Evolutionary conservation across 1,140 invertebrate genomes (phyloP).

Genomic region (Heliothis subflexa): DNA sequence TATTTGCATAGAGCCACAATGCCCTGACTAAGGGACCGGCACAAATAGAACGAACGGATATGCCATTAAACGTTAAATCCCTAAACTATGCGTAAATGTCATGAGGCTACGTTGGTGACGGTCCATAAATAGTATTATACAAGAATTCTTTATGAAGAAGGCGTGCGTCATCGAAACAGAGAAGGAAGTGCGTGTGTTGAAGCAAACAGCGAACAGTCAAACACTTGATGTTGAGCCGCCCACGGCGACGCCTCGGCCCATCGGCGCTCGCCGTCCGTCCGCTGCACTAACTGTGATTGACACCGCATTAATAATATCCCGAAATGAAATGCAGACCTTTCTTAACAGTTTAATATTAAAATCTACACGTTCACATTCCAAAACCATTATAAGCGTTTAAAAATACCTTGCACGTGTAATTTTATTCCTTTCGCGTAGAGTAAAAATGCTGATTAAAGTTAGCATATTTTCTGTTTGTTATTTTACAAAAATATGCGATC

Average conservation of each 20-base stretch:
- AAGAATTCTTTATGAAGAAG: conserved; percentile 57
- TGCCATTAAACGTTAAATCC: conserved; percentile 55
- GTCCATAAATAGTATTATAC: conserved; percentile 78
- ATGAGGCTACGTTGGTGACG: conserved; percentile 43
- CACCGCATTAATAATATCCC: conserved; percentile 53
- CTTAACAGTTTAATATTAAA: background rate
- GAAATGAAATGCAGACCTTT: conserved; percentile 45
- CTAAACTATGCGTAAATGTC: conserved; percentile 52
- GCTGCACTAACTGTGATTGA: conserved; percentile 58
- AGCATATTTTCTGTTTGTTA: too few species aligned
- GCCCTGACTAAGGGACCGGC: conserved; percentile 18
- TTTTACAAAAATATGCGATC: background rate
- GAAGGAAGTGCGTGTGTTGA: conserved; percentile 60
- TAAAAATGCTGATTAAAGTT: too few species aligned
- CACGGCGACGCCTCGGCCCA: conserved; percentile 69
- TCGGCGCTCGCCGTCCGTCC: conserved; percentile 42
- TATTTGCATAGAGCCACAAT: conserved; percentile 28
- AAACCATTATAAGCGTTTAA: too few species aligned
- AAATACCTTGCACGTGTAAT: background rate
- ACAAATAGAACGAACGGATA: conserved; percentile 43
- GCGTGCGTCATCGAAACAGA: conserved; percentile 69
- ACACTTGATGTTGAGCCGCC: conserved; percentile 73
- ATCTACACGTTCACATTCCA: background rate
- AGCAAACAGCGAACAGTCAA: conserved; percentile 50
- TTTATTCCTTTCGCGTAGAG: too few species aligned